Percentiles rank a stretch among this genome's conserved stretches.
phyloP scores from a whole-genome alignment of 92 coral and sea anemone species.

The Bergia puertoricense region DNA sequence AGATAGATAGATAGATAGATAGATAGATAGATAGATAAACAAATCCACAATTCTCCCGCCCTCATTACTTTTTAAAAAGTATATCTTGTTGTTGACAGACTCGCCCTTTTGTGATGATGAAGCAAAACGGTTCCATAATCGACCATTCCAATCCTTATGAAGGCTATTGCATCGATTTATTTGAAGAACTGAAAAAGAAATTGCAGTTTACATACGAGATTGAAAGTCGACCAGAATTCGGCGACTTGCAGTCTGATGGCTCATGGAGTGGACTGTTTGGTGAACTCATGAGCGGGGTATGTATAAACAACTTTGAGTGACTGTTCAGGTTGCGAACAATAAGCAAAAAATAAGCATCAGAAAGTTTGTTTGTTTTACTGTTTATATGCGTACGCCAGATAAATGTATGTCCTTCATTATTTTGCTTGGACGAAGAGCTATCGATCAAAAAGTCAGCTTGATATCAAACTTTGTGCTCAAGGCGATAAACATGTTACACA shows the following conservation, averaged over 20 bases:
- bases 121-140: conserved; percentile 34
- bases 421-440: too few relatives aligned
- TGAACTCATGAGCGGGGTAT: conserved; percentile 73
- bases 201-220: conserved; percentile 78
- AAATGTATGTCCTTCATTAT: too few relatives aligned
- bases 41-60: background rate
- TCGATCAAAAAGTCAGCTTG: too few relatives aligned
- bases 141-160: conserved; percentile 51
- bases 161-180: conserved; percentile 84
- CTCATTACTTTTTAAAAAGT: too few relatives aligned
- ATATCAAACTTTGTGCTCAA: too few relatives aligned
- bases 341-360: too few relatives aligned
- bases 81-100: conserved; percentile 45
- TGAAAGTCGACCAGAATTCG: conserved; percentile 48
- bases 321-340: too few relatives aligned
- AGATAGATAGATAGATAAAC: background rate
- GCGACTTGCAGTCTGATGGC: conserved; percentile 49
- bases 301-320: too few relatives aligned
- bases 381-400: background rate
- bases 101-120: conserved; percentile 72
- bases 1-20: background rate
- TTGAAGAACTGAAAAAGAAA: conserved; percentile 64
- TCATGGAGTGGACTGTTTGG: conserved; percentile 85
- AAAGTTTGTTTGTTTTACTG: too few relatives aligned
- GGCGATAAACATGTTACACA: too few relatives aligned